Evolutionary conservation across 2,797 vertebrate species (phyloP), one percentile per base, ranked within the genome.

Genomic region (Sparus aurata): DNA sequence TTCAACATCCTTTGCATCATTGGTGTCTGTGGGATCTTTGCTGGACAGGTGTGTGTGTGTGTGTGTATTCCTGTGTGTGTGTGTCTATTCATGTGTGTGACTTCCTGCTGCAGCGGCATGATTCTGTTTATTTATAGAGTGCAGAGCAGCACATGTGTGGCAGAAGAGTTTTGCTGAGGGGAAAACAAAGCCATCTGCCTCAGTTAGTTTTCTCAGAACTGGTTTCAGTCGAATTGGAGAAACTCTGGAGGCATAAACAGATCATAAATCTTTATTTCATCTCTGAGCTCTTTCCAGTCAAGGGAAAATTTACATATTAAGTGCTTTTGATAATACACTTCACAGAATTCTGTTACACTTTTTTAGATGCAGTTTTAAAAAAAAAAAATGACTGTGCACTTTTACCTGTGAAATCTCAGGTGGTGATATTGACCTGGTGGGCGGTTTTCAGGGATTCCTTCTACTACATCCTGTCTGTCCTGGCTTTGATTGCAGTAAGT

Each of bases 1-100:
- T 99, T 99, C 94, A 99, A 99, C 93, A 97, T 99, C 86, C 96
- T 99, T 22, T 99, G 98, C 87, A 99, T 99, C 89, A 97, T 99
- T 41, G 98, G 98, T 45, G 98, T 99, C 46, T 99, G 98, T 38
- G 98, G 98, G 49, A 91, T 99, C 20, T 99, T 99, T 43, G 98
- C 98, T 2, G 98, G 98, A 85, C 98, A 99, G 97, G 98, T 99
- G 82, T 67, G 77, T 79, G 55, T 66, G 96, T 98, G 73, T 45
- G n/a, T n/a, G n/a, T n/a, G n/a, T n/a, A n/a, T n/a, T n/a, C n/a
- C n/a, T n/a, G n/a, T n/a, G 70, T 81, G 47, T 45, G 34, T 70
- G 53, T 22, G 67, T 30, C 34, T 34, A 34, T 34, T 34, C 30
- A 57, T 20, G 69, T 74, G 38, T 30, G 54, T 27, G 75, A 77